Base-by-base conservation (phyloP, 2,113 vertebrate species). In the Mesembrinibis cayennensis region DNA sequence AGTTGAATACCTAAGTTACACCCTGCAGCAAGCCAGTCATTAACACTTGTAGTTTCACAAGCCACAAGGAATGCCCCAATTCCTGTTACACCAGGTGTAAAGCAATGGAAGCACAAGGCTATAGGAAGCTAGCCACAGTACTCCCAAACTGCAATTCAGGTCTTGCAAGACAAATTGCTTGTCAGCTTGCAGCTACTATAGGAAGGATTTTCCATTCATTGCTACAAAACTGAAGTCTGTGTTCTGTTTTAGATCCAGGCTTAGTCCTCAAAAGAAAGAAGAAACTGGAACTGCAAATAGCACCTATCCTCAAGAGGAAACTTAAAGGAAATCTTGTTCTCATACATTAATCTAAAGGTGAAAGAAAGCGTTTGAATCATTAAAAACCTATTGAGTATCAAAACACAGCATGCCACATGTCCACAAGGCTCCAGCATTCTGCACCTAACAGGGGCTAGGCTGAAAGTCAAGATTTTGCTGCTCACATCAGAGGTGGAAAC, bases 371-470 rank as follows among this genome's bases (percentile, higher is more conserved):
- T 50, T 3, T 22, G 14, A 42, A 67, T 53, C n/a, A 49, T 14
- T 47, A 63, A 20, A 55, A 62, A 44, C 3, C 47, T 52, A 29
- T 4, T 7, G 11, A 82, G 30, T n/a, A 55, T n/a, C 58, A 40
- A 40, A 70, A 83, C 23, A 22, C 0, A 0, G 16, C 25, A 53
- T 0, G 2, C 56, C 45, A 38, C 65, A n/a, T 0, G 1, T 9
- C 34, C 52, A 26, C 25, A 65, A 32, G 21, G 38, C 61, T 74
- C 22, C 5, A 15, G 34, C 29, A 36, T 23, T 52, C 67, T 45
- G 29, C 72, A 78, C 25, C 69, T 45, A 29, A 34, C 53, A 34
- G 1, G 2, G 22, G 42, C 73, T 56, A 50, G n/a, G 52, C 67
- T 76, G 25, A 29, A 69, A 67, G 53, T 30, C 29, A n/a, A 44